Conservation (phyloP, 2,888 invertebrate genomes). For the Priocnemis perturbator region DNA sequence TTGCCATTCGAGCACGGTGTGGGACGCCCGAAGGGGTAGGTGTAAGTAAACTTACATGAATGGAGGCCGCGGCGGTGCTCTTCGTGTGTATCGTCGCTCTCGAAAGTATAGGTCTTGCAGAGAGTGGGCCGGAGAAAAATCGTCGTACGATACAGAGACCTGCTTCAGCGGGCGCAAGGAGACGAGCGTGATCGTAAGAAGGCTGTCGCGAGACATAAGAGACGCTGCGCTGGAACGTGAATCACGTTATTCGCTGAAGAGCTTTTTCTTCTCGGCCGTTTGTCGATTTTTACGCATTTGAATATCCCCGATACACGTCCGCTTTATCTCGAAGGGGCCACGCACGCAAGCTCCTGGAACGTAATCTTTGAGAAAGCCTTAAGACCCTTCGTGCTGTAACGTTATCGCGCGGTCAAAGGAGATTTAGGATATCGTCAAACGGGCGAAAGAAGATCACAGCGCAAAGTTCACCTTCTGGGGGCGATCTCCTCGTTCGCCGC, state of each 20-base stretch:
- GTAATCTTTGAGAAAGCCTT: neutral
- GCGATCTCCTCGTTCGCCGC: no score
- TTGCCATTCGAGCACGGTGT: conserved; percentile 56
- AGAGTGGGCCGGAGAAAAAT: conserved; percentile 8
- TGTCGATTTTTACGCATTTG: no score
- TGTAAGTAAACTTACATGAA: conserved; percentile 64
- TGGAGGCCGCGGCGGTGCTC: conserved; percentile 45
- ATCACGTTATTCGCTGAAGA: no score
- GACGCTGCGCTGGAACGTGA: no score
- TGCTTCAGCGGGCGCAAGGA: neutral
- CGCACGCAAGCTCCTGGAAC: neutral
- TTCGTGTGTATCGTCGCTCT: conserved; percentile 42
- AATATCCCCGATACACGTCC: neutral
- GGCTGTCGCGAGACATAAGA: conserved; percentile 16
- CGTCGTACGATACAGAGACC: no score
- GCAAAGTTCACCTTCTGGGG: neutral
- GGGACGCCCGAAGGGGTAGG: conserved; percentile 52
- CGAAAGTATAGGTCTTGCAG: conserved; percentile 17
- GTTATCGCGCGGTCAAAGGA: neutral
- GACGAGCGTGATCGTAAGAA: conserved; percentile 2
- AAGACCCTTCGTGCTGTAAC: no score
- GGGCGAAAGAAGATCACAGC: neutral
- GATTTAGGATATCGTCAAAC: conserved; percentile 1
- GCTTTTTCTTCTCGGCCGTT: no score
- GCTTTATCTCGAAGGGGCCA: neutral